A percentile compares a stretch with the other conserved stretches of the same genome.
phyloP scores from a whole-genome alignment of 2,113 vertebrate genomes.

The Monopterus albus region DNA sequence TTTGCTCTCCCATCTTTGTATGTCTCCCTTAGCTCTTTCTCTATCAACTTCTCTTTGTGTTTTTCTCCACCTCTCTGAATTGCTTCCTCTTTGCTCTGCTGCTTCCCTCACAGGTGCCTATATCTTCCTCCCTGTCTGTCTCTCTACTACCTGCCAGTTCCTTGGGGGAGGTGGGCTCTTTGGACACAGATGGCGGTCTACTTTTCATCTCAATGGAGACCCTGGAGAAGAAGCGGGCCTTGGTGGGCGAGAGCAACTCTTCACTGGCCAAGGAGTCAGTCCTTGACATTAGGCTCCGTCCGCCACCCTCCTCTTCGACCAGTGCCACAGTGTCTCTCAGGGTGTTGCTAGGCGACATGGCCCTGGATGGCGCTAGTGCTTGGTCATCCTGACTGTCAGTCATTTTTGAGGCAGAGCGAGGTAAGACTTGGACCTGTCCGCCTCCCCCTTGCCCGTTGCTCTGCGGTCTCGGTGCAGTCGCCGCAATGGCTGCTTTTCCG shows the following conservation, averaged over 20 bases:
- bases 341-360: conserved; percentile 68
- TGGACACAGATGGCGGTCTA: conserved; percentile 74
- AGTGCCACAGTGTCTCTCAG: conserved; percentile 81
- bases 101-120: conserved; percentile 8
- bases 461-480: conserved; percentile 84
- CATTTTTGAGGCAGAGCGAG: conserved; percentile 79
- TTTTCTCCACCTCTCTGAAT: conserved; percentile 43
- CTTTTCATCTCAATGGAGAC: conserved; percentile 83
- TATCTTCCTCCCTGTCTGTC: conserved; percentile 4
- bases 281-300: conserved; percentile 65
- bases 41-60: conserved; percentile 10
- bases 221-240: conserved; percentile 78
- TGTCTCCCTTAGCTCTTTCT: not conserved
- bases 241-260: conserved; percentile 77
- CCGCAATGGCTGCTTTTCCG: conserved; percentile 80
- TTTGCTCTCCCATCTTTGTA: conserved; percentile 20
- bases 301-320: conserved; percentile 76
- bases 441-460: conserved; percentile 74
- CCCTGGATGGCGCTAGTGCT: conserved; percentile 52
- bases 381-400: conserved; percentile 78
- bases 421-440: conserved; percentile 72
- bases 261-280: conserved; percentile 73
- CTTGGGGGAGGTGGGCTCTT: conserved; percentile 77
- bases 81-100: not conserved
- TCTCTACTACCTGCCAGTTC: conserved; percentile 75